phyloP scores from a whole-genome alignment of 2,888 invertebrate genomes.

The Eutolmus rufibarbis region DNA sequence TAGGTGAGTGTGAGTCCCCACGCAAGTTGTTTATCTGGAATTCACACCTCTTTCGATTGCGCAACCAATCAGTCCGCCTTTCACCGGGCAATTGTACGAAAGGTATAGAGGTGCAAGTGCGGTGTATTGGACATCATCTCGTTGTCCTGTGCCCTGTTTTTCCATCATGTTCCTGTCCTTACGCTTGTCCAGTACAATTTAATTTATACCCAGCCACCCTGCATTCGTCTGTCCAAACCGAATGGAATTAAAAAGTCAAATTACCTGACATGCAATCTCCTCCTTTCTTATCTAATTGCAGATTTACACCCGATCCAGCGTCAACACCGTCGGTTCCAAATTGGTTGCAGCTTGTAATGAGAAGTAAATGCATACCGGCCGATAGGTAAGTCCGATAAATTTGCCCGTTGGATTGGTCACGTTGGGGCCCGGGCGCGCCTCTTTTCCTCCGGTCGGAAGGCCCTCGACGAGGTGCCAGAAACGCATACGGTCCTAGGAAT shows the following conservation, averaged over 20 bases:
- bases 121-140: not conserved
- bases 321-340: slow-evolving; percentile 58
- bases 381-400: slow-evolving; percentile 46
- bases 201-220: slow-evolving; percentile 14
- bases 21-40: not conserved
- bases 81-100: not conserved
- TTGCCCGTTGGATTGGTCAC: not conserved
- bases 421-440: not conserved
- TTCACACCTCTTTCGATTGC: slow-evolving; percentile 15
- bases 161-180: not conserved
- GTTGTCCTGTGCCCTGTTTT: not conserved
- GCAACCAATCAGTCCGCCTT: slow-evolving; percentile 6
- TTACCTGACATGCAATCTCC: slow-evolving; percentile 39
- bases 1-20: slow-evolving; percentile 52
- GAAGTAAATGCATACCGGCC: slow-evolving; percentile 56
- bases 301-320: slow-evolving; percentile 59
- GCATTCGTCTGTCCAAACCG: not conserved
- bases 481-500: not conserved
- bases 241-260: slow-evolving; percentile 29
- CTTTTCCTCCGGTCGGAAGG: slow-evolving; percentile 7
- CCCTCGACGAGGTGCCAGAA: not conserved
- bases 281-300: slow-evolving; percentile 47
- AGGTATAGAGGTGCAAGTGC: not conserved
- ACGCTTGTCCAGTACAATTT: slow-evolving; percentile 35
- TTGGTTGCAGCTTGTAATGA: slow-evolving; percentile 62